A percentile compares a stretch with the other conserved stretches of the same genome.
phyloP scores from a whole-genome alignment of 2,888 invertebrate species.

The Leptura quadrifasciata region DNA sequence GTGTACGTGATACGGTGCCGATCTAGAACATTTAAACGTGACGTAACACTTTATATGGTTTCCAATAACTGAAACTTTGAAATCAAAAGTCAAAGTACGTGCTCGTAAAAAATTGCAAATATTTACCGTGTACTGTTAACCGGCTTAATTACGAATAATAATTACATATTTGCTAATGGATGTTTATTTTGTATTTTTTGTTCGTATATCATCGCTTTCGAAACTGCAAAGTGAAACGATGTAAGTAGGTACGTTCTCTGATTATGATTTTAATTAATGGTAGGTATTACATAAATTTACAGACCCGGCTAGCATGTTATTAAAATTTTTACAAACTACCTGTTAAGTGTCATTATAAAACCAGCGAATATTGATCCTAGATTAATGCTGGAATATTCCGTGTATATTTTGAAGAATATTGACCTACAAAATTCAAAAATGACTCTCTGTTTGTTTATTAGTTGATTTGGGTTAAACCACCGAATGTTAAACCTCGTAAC shows the following conservation, averaged over 20 bases:
- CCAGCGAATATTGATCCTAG: too few species aligned
- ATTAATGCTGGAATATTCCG: too few species aligned
- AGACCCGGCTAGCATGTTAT: background rate
- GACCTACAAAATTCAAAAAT: too few species aligned
- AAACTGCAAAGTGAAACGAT: constrained; percentile 3
- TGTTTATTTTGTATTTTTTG: background rate
- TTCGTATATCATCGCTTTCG: background rate
- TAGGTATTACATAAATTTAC: background rate
- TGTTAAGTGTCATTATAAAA: too few species aligned
- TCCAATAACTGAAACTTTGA: background rate
- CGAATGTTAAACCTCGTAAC: too few species aligned
- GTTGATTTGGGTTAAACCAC: too few species aligned
- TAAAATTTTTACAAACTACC: too few species aligned
- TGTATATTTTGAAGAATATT: too few species aligned
- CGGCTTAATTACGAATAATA: background rate
- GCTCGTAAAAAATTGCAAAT: constrained; percentile 3
- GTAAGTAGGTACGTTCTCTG: background rate
- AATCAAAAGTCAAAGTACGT: background rate
- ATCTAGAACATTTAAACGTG: constrained; percentile 1
- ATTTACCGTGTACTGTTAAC: background rate
- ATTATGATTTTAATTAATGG: background rate
- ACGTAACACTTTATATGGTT: background rate
- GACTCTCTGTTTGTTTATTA: too few species aligned
- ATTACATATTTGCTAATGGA: background rate
- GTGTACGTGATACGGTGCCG: background rate